Conservation (phyloP, 2,888 invertebrate genomes). For the Hyppa rectilinea region DNA sequence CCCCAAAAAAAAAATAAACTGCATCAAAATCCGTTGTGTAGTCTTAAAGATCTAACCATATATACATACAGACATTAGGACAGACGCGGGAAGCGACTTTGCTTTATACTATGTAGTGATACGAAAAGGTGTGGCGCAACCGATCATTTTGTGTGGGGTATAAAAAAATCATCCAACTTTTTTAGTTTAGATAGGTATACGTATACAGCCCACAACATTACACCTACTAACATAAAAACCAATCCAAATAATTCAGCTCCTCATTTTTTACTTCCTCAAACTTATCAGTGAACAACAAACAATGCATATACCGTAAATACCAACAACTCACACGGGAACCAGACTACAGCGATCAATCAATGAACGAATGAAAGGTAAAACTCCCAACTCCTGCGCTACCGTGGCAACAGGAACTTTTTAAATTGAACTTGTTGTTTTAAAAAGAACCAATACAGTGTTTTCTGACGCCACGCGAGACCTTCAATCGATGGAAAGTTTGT, state of each 20-base stretch:
- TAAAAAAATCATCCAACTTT: too few relatives aligned
- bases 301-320: slow-evolving; percentile 19
- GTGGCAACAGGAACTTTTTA: slow-evolving; percentile 49
- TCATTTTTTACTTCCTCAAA: not conserved
- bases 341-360: slow-evolving; percentile 49
- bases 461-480: slow-evolving; percentile 21
- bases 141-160: too few relatives aligned
- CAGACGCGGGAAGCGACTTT: too few relatives aligned
- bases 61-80: too few relatives aligned
- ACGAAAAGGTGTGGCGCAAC: too few relatives aligned
- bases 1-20: too few relatives aligned
- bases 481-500: slow-evolving; percentile 11
- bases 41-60: too few relatives aligned
- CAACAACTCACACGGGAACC: slow-evolving; percentile 26
- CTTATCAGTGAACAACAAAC: slow-evolving; percentile 7
- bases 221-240: not conserved
- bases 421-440: slow-evolving; percentile 59
- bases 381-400: slow-evolving; percentile 40
- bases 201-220: not conserved
- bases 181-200: too few relatives aligned
- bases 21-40: too few relatives aligned
- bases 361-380: slow-evolving; percentile 44
- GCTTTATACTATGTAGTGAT: too few relatives aligned
- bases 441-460: slow-evolving; percentile 39
- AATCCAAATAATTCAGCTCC: not conserved